Percentiles rank a stretch among this genome's conserved stretches.
Conservation (phyloP, 2,888 invertebrate species). For the Tinea semifulvella region DNA sequence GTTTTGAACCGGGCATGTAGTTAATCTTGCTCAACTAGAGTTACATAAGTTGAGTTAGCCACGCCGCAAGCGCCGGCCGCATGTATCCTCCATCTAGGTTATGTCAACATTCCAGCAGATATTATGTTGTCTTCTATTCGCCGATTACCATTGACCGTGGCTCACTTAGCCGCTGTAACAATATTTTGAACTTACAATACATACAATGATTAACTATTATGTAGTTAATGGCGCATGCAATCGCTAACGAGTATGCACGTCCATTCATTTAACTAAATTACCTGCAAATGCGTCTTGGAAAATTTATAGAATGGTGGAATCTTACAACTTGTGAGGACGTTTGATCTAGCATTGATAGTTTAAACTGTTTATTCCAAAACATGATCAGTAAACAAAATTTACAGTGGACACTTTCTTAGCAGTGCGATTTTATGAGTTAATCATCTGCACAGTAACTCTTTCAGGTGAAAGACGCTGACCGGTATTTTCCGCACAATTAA, state of each 20-base stretch:
- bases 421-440: no score
- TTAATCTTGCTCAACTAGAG: constrained; percentile 31
- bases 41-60: constrained; percentile 35
- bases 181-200: background rate
- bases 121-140: background rate
- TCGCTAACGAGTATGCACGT: background rate
- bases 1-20: constrained; percentile 17
- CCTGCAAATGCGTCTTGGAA: background rate
- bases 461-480: no score
- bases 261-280: constrained; percentile 2
- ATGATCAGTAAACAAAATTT: no score
- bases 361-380: no score
- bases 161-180: background rate
- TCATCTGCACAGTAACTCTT: no score
- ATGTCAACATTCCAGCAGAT: constrained; percentile 1
- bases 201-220: background rate
- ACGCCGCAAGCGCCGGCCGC: background rate
- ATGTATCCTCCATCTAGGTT: background rate
- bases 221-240: constrained; percentile 3
- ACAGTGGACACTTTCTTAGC: no score
- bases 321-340: no score
- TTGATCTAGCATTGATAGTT: no score
- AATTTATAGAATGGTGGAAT: no score
- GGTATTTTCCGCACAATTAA: no score
- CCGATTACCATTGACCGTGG: constrained; percentile 9